phyloP scores from a whole-genome alignment of 1,140 invertebrate species.

The Dreissena polymorpha region DNA sequence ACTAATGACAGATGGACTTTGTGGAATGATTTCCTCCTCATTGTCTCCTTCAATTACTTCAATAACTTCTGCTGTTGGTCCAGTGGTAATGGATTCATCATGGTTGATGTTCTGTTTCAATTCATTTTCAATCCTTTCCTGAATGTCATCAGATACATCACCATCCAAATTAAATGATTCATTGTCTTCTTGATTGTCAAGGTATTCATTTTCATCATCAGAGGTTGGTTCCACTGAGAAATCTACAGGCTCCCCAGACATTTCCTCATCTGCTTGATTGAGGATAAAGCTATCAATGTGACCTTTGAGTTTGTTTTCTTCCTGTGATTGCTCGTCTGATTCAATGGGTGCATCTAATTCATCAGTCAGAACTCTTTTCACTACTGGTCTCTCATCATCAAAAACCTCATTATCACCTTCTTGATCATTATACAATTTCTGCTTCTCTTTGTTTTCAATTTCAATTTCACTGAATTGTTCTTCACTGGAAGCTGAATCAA shows the following conservation, averaged over 20 bases:
- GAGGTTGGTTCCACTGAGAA: slow-evolving; percentile 49
- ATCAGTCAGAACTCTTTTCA: background rate
- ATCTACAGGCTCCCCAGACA: slow-evolving; percentile 49
- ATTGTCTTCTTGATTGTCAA: background rate
- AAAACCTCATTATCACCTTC: background rate
- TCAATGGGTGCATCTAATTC: background rate
- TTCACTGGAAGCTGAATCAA: background rate
- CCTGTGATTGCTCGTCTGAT: background rate
- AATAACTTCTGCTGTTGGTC: slow-evolving; percentile 37
- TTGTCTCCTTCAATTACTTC: slow-evolving; percentile 51
- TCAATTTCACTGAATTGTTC: slow-evolving; percentile 1
- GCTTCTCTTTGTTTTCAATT: background rate
- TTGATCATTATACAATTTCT: background rate
- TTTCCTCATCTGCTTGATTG: slow-evolving; percentile 48
- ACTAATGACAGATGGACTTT: slow-evolving; percentile 36
- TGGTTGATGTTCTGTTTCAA: background rate
- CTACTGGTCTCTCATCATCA: background rate
- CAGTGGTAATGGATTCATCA: background rate
- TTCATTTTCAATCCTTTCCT: background rate
- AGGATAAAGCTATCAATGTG: slow-evolving; percentile 9
- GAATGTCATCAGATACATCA: slow-evolving; percentile 35
- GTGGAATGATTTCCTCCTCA: slow-evolving; percentile 42
- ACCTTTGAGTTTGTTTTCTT: slow-evolving; percentile 9
- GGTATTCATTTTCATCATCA: slow-evolving; percentile 49
- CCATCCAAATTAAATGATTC: slow-evolving; percentile 32